Percentiles rank a stretch among this genome's conserved stretches.
Evolutionary conservation across 2,797 vertebrate species (phyloP).

Genomic region (Sardinella longiceps): DNA sequence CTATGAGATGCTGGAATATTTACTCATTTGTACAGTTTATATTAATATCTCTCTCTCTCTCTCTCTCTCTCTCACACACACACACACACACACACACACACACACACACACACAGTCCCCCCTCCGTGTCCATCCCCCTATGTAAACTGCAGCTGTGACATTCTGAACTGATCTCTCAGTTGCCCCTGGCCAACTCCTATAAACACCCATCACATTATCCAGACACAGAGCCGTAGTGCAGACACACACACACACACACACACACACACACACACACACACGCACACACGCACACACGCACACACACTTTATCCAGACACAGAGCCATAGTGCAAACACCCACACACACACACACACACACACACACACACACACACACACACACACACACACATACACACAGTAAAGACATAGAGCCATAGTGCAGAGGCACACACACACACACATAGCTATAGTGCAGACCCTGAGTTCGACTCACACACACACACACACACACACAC

Average conservation of each 20-base stretch:
- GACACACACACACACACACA: neutral
- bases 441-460: no score
- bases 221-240: neutral
- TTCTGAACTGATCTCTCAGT: neutral
- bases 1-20: no score
- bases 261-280: conserved; percentile 7
- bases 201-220: conserved; percentile 28
- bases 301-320: no score
- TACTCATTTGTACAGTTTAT: no score
- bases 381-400: neutral
- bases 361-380: neutral
- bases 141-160: conserved; percentile 17
- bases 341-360: neutral
- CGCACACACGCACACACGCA: no score
- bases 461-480: neutral
- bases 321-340: no score
- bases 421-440: no score
- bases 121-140: neutral
- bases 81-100: neutral
- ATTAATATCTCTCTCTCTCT: no score
- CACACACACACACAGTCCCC: neutral
- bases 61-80: conserved; percentile 8
- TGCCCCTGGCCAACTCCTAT: neutral
- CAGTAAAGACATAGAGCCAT: no score
- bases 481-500: neutral